Evolutionary conservation across 2,888 invertebrate species (phyloP), one percentile per base, ranked within the genome.

Genomic region (Glyphotaelius pellucidus): DNA sequence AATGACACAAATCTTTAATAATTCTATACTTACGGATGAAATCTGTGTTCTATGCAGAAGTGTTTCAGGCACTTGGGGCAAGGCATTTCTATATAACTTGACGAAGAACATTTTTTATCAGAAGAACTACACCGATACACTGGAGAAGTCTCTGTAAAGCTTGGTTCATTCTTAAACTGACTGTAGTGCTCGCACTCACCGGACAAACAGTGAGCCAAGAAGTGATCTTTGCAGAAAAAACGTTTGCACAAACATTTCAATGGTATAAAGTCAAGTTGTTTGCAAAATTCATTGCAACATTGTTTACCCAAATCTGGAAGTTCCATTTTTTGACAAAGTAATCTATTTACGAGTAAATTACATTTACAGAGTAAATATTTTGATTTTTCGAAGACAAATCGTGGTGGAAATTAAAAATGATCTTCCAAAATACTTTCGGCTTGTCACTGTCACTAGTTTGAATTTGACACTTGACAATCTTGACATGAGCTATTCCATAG

Each of bases 221-320:
- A 97, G 95, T 98, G 98, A 80, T 97, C 96, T 89, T 97, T 96
- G 94, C 98, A 98, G 94, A 97, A 98, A 31, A 96, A 95, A 92
- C 95, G 95, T 1, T 95, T 95, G 94, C 98, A 98, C 94, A 96
- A 95, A 94, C 98, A 98, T 90, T 96, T 95, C 9, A 97, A 95
- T 0, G 98, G 98, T 86, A 98, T 95, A 94, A 98, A 98, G 95
- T 98, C 98, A 47, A 97, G 95, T 94, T 97, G 97, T 93, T 97
- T 97, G 94, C 98, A 98, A 81, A 95, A 95, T 90, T 95, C 94
- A 47, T 96, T 94, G 31, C 96, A 95, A 94, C 98, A 98, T 80
- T 97, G 97, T 94, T 97, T 95, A 14, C 98, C 98, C n/a, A 97
- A 94, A 31, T 95, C 94, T n/a, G 98, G 98, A 94, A 98, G 97